Conservation (phyloP, 2,113 vertebrate genomes). For the Pedionomus torquatus region DNA sequence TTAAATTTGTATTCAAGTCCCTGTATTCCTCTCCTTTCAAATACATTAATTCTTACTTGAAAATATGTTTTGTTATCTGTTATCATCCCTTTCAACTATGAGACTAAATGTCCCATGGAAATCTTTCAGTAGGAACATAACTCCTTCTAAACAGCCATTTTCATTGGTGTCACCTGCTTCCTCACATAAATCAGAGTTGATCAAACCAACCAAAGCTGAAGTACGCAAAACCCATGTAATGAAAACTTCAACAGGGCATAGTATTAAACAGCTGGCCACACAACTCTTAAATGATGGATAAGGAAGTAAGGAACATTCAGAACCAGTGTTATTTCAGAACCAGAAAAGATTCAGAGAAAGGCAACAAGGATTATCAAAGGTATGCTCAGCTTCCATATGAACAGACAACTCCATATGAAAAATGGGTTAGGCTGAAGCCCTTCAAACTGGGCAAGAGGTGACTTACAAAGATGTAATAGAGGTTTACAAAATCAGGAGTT, state of each 20-base stretch:
- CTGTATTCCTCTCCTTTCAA: background rate
- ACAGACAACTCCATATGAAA: background rate
- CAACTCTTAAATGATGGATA: background rate
- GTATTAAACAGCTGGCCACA: background rate
- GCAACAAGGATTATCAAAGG: background rate
- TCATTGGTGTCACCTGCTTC: background rate
- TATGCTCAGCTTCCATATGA: background rate
- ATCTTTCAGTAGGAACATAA: background rate
- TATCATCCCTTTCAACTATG: background rate
- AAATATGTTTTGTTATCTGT: background rate
- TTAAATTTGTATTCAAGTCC: background rate
- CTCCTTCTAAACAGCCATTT: background rate
- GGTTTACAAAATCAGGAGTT: background rate
- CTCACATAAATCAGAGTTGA: background rate
- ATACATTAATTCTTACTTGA: background rate
- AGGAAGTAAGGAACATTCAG: background rate
- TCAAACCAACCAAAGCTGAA: background rate
- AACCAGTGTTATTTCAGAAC: background rate
- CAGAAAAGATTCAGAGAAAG: background rate
- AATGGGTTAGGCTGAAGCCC: background rate
- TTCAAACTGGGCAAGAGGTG: background rate
- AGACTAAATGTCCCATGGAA: background rate
- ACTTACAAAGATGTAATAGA: background rate
- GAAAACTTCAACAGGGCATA: background rate
- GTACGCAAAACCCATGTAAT: background rate